phyloP scores from a whole-genome alignment of 2,113 vertebrate genomes.

The Morone chrysops region DNA sequence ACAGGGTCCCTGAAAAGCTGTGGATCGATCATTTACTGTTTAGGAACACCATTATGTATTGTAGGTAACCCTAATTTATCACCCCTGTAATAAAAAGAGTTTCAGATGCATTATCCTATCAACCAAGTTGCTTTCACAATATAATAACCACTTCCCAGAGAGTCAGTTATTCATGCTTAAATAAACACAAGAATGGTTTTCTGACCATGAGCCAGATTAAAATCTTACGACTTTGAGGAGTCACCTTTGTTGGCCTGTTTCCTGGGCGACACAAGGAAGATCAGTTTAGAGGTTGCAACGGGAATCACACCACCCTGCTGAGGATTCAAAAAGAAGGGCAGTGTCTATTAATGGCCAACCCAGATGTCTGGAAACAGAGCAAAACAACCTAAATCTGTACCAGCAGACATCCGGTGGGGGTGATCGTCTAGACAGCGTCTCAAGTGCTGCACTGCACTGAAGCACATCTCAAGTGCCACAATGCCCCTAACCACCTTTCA shows the following conservation, averaged over 20 bases:
- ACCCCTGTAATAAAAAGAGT: not conserved
- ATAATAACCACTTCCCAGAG: not conserved
- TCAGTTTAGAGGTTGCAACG: slow-evolving; percentile 58
- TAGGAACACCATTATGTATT: not conserved
- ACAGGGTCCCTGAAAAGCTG: not conserved
- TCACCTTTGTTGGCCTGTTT: slow-evolving; percentile 69
- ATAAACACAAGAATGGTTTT: not conserved
- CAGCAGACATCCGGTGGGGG: slow-evolving; percentile 58
- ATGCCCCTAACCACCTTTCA: slow-evolving; percentile 35
- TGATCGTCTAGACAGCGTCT: slow-evolving; percentile 54
- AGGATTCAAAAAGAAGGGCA: slow-evolving; percentile 75
- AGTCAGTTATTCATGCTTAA: not conserved
- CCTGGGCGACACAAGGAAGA: slow-evolving; percentile 40
- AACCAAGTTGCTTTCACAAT: not conserved
- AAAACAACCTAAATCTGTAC: slow-evolving; percentile 68
- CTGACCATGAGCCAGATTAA: not conserved
- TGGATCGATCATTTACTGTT: not conserved
- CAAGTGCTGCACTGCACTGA: slow-evolving; percentile 32
- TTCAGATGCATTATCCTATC: not conserved
- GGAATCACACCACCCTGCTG: slow-evolving; percentile 57
- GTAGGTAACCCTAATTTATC: not conserved
- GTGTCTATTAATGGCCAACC: slow-evolving; percentile 76
- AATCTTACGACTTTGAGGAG: slow-evolving; percentile 19
- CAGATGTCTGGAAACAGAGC: slow-evolving; percentile 66
- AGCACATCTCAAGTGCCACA: not conserved